Percentiles rank a stretch among this genome's conserved stretches.
These are phyloP conservation scores for Climacteris rufus DNA, from an alignment of 2,113 vertebrate genomes.

Conservation along the genomic window DNA sequence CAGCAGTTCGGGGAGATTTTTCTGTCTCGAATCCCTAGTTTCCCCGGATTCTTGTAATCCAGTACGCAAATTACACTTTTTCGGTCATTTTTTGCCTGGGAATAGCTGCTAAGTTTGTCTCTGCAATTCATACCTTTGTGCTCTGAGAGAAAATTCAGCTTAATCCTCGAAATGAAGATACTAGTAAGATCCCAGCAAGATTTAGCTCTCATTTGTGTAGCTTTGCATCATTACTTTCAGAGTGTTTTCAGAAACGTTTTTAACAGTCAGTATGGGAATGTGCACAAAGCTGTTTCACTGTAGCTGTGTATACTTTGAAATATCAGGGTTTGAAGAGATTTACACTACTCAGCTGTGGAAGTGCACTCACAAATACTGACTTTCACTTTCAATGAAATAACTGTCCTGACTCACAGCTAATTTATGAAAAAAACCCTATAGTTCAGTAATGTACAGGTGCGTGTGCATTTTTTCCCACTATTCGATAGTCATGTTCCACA, in stretches of 20 bases:
- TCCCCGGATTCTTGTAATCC: neutral
- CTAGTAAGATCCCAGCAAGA: neutral
- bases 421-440: neutral
- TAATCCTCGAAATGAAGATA: neutral
- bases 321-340: conserved; percentile 36
- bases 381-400: conserved; percentile 66
- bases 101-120: neutral
- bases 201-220: neutral
- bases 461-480: neutral
- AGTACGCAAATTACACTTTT: neutral
- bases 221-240: neutral
- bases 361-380: conserved; percentile 11
- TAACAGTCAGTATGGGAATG: conserved; percentile 9
- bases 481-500: neutral
- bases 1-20: neutral
- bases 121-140: neutral
- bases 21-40: neutral
- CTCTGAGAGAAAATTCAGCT: neutral
- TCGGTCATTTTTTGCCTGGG: neutral
- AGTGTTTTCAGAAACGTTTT: conserved; percentile 9
- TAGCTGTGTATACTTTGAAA: neutral
- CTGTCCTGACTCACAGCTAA: conserved; percentile 17
- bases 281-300: neutral
- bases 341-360: conserved; percentile 27
- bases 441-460: conserved; percentile 59